Evolutionary conservation across 2,888 invertebrate species (phyloP).

Genomic region (Isotomurus palustris): DNA sequence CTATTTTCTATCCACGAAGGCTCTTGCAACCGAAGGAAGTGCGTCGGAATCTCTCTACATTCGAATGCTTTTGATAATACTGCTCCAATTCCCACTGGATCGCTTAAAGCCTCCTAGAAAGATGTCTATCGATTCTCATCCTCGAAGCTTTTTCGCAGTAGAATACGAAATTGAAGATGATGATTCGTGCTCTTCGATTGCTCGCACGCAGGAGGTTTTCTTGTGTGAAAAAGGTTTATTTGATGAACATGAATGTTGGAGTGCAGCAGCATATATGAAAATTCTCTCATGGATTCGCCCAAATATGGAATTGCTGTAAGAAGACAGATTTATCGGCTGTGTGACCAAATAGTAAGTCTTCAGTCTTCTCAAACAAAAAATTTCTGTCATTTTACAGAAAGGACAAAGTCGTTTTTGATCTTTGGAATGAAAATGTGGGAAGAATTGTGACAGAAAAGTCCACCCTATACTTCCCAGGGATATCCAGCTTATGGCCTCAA

Average conservation of each 20-base stretch:
- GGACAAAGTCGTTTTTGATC: constrained; percentile 11
- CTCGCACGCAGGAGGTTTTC: not conserved
- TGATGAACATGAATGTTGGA: not conserved
- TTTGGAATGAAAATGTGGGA: constrained; percentile 18
- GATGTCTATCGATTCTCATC: not conserved
- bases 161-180: not conserved
- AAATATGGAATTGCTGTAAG: constrained; percentile 18
- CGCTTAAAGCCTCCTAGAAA: not conserved
- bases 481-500: not conserved
- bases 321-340: not conserved
- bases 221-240: not conserved
- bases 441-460: constrained; percentile 6
- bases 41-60: constrained; percentile 9
- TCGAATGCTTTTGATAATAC: constrained; percentile 3
- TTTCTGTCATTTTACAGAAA: constrained; percentile 1
- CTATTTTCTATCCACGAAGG: too few species aligned
- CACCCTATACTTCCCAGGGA: constrained; percentile 8
- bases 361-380: too few species aligned
- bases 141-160: not conserved
- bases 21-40: constrained; percentile 6
- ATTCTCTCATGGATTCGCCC: constrained; percentile 6
- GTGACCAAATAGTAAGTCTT: not conserved
- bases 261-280: constrained; percentile 1
- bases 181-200: not conserved
- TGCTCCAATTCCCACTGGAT: constrained; percentile 10